Evolutionary conservation across 2,113 vertebrate species (phyloP).

Genomic region (Plecturocebus donacophilus): DNA sequence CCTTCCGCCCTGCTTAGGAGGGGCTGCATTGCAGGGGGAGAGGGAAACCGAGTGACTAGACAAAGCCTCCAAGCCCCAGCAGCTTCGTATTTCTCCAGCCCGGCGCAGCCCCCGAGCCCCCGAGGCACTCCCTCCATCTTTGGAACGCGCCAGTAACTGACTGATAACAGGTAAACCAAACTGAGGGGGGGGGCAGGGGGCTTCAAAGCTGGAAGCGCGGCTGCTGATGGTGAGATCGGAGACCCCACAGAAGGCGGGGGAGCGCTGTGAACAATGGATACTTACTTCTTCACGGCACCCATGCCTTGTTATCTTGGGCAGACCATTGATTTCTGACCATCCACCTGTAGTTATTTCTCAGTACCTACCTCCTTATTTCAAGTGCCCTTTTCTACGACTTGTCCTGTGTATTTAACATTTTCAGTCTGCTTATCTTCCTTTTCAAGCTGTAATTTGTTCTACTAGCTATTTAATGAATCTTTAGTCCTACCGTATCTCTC

Average conservation of each 20-base stretch:
- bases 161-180: constrained; percentile 64
- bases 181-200: constrained; percentile 25
- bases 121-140: neutral
- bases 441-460: constrained; percentile 48
- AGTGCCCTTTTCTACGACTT: constrained; percentile 32
- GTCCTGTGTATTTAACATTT: constrained; percentile 1
- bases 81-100: constrained; percentile 29
- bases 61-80: constrained; percentile 23
- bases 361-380: neutral
- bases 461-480: neutral
- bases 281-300: neutral
- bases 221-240: neutral
- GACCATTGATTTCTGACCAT: constrained; percentile 9
- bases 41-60: constrained; percentile 67
- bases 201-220: neutral
- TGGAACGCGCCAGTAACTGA: constrained; percentile 29
- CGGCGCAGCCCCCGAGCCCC: constrained; percentile 58
- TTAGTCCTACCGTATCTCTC: neutral
- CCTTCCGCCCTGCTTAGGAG: constrained; percentile 75
- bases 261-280: constrained; percentile 51
- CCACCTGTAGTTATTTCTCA: neutral
- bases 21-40: constrained; percentile 87
- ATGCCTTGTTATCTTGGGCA: neutral
- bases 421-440: constrained; percentile 5
- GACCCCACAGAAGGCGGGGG: neutral